Conservation (phyloP, 2,888 invertebrate genomes). For the Caenorhabditis doughertyi region DNA sequence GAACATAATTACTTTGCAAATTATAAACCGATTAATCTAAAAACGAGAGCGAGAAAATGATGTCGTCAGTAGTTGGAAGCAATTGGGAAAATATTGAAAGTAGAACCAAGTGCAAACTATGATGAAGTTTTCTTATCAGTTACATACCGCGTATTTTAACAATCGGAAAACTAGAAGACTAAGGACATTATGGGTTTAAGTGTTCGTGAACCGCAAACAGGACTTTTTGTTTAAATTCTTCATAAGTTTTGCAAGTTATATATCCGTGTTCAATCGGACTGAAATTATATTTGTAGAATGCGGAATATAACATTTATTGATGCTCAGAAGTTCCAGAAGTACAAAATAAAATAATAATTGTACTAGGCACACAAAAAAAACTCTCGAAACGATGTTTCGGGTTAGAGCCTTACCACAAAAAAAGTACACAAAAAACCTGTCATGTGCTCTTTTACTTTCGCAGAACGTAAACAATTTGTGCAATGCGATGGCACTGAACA, state of each 20-base stretch:
- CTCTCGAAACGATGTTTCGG: slow-evolving; percentile 14
- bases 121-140: slow-evolving; percentile 15
- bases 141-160: slow-evolving; percentile 8
- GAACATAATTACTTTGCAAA: slow-evolving; percentile 1
- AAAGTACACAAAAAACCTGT: slow-evolving; percentile 26
- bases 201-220: slow-evolving; percentile 1
- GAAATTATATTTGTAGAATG: background rate
- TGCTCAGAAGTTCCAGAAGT: background rate
- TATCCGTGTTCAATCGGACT: too few relatives aligned
- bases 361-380: background rate
- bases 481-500: background rate
- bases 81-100: slow-evolving; percentile 17
- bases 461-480: slow-evolving; percentile 4
- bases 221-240: too few relatives aligned
- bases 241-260: too few relatives aligned
- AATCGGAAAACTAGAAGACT: background rate
- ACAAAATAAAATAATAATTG: background rate
- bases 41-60: background rate
- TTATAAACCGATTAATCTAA: slow-evolving; percentile 22
- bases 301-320: too few relatives aligned
- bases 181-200: background rate
- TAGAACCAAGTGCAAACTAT: slow-evolving; percentile 28
- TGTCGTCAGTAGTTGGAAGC: slow-evolving; percentile 19
- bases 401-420: background rate
- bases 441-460: slow-evolving; percentile 12